These are phyloP conservation scores for Coturnix japonica DNA, from an alignment of 2,113 vertebrate genomes.

Conservation along the genomic window DNA sequence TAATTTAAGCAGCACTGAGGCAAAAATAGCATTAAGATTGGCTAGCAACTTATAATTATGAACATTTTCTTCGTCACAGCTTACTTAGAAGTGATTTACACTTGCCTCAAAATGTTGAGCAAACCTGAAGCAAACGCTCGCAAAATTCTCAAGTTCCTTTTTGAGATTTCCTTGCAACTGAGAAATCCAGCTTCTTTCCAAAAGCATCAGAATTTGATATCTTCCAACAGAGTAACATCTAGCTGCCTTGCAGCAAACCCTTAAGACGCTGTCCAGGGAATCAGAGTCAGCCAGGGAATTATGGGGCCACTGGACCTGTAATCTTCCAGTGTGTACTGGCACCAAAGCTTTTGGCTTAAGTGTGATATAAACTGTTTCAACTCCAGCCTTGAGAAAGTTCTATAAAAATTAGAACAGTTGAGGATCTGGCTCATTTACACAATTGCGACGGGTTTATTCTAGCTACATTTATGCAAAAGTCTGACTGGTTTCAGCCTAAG, in stretches of 20 bases:
- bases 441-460: background rate
- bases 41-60: constrained; percentile 67
- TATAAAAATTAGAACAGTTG: background rate
- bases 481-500: background rate
- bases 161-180: background rate
- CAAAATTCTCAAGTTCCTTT: constrained; percentile 38
- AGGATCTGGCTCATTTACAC: background rate
- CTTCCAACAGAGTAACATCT: background rate
- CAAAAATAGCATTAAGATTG: constrained; percentile 59
- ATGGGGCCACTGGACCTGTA: background rate
- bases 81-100: constrained; percentile 69
- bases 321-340: background rate
- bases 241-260: background rate
- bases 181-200: background rate
- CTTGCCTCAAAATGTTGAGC: constrained; percentile 45
- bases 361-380: background rate
- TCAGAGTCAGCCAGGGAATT: background rate
- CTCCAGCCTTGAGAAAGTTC: background rate
- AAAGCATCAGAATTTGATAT: background rate
- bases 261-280: background rate
- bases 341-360: background rate
- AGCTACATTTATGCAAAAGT: background rate
- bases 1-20: constrained; percentile 58
- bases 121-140: background rate
- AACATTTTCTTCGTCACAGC: constrained; percentile 48